Conservation (phyloP, 2,888 invertebrate species). For the Venusia cambrica region DNA sequence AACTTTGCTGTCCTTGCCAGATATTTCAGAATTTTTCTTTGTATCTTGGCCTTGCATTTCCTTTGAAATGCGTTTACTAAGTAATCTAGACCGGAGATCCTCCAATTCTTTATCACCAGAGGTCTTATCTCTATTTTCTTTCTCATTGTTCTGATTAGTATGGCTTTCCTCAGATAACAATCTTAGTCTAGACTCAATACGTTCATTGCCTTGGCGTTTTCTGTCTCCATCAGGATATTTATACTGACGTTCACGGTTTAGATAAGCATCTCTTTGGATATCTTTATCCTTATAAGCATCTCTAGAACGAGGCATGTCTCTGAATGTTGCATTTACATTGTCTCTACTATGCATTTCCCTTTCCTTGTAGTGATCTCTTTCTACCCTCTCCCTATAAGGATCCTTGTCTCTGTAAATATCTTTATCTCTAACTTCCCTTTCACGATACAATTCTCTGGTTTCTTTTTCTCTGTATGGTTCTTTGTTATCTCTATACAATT, state of each 20-base stretch:
- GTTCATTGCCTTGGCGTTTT: slow-evolving; percentile 59
- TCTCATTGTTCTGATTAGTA: slow-evolving; percentile 63
- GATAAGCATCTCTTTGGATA: slow-evolving; percentile 54
- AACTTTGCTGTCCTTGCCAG: slow-evolving; percentile 64
- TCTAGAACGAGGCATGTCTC: slow-evolving; percentile 50
- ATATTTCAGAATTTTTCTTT: slow-evolving; percentile 59
- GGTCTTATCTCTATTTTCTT: slow-evolving; percentile 70
- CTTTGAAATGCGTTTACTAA: slow-evolving; percentile 86
- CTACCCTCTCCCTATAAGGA: slow-evolving; percentile 61
- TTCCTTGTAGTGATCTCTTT: slow-evolving; percentile 51
- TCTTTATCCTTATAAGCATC: slow-evolving; percentile 63
- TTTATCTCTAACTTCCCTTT: slow-evolving; percentile 59
- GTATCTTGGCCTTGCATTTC: slow-evolving; percentile 79
- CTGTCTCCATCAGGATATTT: slow-evolving; percentile 63
- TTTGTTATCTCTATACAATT: slow-evolving; percentile 54
- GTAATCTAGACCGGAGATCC: slow-evolving; percentile 87
- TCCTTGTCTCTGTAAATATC: slow-evolving; percentile 66
- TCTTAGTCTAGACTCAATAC: slow-evolving; percentile 66
- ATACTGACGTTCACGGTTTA: slow-evolving; percentile 59
- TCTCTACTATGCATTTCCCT: slow-evolving; percentile 55
- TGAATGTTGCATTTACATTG: slow-evolving; percentile 40
- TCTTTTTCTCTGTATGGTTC: slow-evolving; percentile 64
- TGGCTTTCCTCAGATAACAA: slow-evolving; percentile 63
- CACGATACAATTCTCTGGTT: slow-evolving; percentile 54
- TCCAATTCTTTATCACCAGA: slow-evolving; percentile 84